Base-by-base conservation (phyloP, 2,113 vertebrate species). In the Vulpes lagopus region DNA sequence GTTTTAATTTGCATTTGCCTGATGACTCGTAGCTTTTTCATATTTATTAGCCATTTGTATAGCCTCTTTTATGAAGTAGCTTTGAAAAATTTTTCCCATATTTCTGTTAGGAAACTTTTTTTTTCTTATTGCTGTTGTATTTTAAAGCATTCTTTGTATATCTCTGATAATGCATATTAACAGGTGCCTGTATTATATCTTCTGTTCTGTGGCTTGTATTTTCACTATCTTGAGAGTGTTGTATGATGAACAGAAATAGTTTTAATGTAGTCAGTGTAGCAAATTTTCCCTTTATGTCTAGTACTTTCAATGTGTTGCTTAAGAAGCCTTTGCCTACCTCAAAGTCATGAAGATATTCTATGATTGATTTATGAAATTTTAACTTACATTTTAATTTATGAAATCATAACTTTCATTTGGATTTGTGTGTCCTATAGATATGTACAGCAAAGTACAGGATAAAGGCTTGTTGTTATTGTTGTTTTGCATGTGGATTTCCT, bases 1-100 rank as follows among this genome's bases (percentile, higher is more conserved):
- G 38, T 80, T 96, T 97, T 89, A 93, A 87, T 97, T 81, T 79
- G 62, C 69, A 51, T 80, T 94, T 81, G 22, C 49, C 23, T 87
- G 35, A 51, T 59, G 19, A 43, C 49, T 62, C 55, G 53, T 43
- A 79, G 5, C 25, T 82, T 89, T 79, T 94, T 49, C 2, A 32
- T 71, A 38, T 91, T 76, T 91, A 8, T 17, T 74, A 62, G 12
- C 23, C 27, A 71, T 62, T 87, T 88, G n/a, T 20, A 43, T 49
- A 90, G 35, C 9, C 12, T 65, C 32, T 89, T 76, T 59, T 53
- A 69, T 78, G 43, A 96, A 96, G 35, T 57, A 22, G 43, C 20
- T 89, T 91, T 78, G 38, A 57, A 95, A 59, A 15, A 22, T n/a
- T 79, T 65, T 83, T 94, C 8, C 62, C 20, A 20, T 55, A 94